Evolutionary conservation across 2,888 invertebrate species (phyloP), one percentile per base, ranked within the genome.

Genomic region (Andrena bicolor): DNA sequence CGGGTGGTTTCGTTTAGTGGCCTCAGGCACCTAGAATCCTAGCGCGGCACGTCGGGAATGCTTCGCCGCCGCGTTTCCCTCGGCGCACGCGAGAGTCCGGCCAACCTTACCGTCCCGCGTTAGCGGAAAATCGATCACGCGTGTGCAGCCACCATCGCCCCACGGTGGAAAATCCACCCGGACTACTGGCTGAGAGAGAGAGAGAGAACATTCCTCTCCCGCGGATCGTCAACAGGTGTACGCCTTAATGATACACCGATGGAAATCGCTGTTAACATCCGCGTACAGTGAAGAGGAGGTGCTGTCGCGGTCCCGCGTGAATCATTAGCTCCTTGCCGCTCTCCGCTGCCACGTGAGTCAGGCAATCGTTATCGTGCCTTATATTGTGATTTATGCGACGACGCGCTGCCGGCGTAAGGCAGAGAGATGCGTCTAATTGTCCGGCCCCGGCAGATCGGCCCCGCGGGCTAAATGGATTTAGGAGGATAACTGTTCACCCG

Each of bases 321-420:
- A 88, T 88, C 88, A 86, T 88, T 86, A 80, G 77, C 77, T 85
- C 82, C 80, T 83, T 80, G 76, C 83, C 26, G 79, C 74, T 65
- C 35, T 20, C 20, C 30, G 63, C 76, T 72, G 66, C 78, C 84
- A 84, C 82, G 87, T 85, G 83, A 87, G 85, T 87, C 41, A 87
- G 83, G 88, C 86, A 86, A 87, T 88, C 88, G 74, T 86, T 87
- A 82, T 80, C 76, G 80, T 75, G 74, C 74, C 66, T 88, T 82
- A 80, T 83, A 88, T 87, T 82, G 75, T 85, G 88, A 89, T 88
- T 88, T 90, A 88, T 87, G 84, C 83, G 82, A 78, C 83, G 72
- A 78, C 82, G 72, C 85, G 85, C 71, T 74, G 49, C 48, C 74
- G 28, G 41, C 28, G 66, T 48, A n/a, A n/a, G 60, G 53, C 28